phyloP scores from a whole-genome alignment of 2,888 invertebrate genomes.

The Cancer borealis region DNA sequence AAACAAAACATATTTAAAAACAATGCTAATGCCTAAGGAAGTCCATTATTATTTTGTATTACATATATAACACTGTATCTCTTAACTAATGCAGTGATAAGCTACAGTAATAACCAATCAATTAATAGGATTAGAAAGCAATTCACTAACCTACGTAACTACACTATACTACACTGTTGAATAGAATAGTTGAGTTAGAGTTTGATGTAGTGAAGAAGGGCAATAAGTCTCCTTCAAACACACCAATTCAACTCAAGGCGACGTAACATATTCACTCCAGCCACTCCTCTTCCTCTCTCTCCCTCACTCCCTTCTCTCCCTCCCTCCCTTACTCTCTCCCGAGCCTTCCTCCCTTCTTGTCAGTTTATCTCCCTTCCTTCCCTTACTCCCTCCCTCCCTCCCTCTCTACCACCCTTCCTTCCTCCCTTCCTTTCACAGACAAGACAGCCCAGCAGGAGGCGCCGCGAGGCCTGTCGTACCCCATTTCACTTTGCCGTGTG shows the following conservation, averaged over 20 bases:
- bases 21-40: no score
- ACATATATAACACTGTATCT: no score
- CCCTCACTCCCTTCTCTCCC: neutral
- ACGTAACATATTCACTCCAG: neutral
- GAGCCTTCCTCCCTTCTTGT: no score
- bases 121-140: no score
- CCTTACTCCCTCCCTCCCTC: conserved; percentile 26
- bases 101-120: no score
- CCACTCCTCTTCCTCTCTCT: neutral
- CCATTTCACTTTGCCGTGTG: neutral
- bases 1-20: no score
- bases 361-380: no score
- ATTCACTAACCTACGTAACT: no score
- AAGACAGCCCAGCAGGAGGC: neutral
- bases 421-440: neutral
- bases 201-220: neutral
- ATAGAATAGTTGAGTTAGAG: neutral
- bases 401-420: neutral
- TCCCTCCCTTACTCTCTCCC: conserved; percentile 39
- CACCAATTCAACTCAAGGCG: neutral
- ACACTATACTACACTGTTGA: neutral
- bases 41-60: no score
- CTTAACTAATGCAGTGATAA: no score
- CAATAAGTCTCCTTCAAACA: neutral
- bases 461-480: neutral